Base-by-base conservation (phyloP, 92 coral and sea anemone species). In the Heteractis magnifica region DNA sequence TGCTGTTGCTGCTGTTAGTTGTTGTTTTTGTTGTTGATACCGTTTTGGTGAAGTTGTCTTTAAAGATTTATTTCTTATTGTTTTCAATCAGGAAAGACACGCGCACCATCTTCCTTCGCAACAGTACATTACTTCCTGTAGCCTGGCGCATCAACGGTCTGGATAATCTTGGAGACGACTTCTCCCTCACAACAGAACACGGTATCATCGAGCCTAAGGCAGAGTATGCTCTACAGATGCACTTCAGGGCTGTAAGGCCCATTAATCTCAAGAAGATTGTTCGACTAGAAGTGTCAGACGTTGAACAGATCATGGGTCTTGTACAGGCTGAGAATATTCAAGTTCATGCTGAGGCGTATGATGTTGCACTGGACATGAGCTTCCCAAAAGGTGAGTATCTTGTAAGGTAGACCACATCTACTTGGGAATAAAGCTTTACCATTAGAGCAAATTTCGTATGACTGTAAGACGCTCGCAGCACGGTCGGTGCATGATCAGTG, bases 251-350 rank as follows among this genome's bases (percentile, higher is more conserved):
- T 21, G 94, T 92, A 6, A 81, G 97, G 53, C 99, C 99, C 0
- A 90, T 93, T 14, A 97, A 94, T 84, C 92, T 97, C 18, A 94
- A 94, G 84, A 97, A 97, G 79, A 92, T 97, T 10, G 86, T 97
- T 3, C 88, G 99, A 52, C 79, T 97, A 41, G 99, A 97, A 92
- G 95, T 97, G 74, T 97, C 99, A 10, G 99, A 97, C 74, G 99
- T 97, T 4, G 99, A 97, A 74, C 99, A 97, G 81, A 97, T 97
- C 60, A 97, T 97, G 95, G 99, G 99, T 8, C 90, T 97, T 74
- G 99, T 97, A 48, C 99, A 97, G 82, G 99, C 98, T 21, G 99
- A 97, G 83, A 97, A 97, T 87, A 89, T 97, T 56, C 97, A 90
- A 77, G 99, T 97, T 26, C 95, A 89, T 71, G 99, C 98, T 4